Evolutionary conservation across 2,113 vertebrate species (phyloP).

Genomic region (Rhinoptilus africanus): DNA sequence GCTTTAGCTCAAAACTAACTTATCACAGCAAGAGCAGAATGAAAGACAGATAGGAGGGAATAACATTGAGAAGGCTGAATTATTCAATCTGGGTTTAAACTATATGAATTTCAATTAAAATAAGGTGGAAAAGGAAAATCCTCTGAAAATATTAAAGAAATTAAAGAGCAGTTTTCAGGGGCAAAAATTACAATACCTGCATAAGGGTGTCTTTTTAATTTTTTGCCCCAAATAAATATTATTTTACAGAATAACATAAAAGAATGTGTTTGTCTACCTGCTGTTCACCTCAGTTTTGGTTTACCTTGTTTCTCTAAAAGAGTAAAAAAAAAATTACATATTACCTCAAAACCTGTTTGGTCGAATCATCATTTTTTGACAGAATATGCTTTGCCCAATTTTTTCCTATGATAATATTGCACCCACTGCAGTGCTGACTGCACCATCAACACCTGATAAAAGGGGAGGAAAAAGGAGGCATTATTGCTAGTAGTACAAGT

Average conservation of each 20-base stretch:
- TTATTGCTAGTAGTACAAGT: not conserved
- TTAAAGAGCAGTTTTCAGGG: not conserved
- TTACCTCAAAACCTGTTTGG: not conserved
- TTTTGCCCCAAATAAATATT: not conserved
- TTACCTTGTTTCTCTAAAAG: not conserved
- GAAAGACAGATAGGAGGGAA: not conserved
- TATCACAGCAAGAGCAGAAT: not conserved
- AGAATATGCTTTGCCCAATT: not conserved
- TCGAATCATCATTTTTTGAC: not conserved
- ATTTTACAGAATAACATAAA: not conserved
- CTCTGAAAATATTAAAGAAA: not conserved
- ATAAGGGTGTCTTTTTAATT: not conserved
- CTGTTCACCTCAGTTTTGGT: not conserved
- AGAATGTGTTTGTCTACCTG: not conserved
- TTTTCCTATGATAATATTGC: not conserved
- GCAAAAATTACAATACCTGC: not conserved
- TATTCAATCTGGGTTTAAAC: not conserved
- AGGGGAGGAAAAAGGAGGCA: rapidly evolving
- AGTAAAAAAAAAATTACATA: rapidly evolving
- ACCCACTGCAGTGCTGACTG: not conserved
- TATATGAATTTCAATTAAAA: not conserved
- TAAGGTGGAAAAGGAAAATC: not conserved
- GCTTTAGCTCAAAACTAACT: not conserved
- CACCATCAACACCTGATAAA: not conserved
- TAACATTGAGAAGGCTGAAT: not conserved